Evolutionary conservation across 1,140 invertebrate genomes (phyloP).

Genomic region (Procambarus virginalis): DNA sequence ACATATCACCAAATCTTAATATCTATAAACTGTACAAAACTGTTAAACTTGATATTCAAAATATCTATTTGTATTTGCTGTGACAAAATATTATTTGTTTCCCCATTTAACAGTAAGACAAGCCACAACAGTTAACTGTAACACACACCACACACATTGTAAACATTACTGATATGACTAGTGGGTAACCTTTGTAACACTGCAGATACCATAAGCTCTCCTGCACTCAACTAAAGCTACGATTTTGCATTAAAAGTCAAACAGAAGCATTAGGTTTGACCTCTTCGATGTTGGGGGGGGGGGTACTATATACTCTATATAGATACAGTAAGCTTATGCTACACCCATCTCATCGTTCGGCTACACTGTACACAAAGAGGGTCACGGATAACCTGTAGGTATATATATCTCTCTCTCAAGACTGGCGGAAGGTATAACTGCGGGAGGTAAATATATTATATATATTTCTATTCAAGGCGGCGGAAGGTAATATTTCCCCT

Average conservation of each 20-base stretch:
- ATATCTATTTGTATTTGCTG: conserved; percentile 67
- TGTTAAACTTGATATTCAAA: conserved; percentile 53
- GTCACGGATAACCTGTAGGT: too few species aligned
- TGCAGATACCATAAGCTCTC: neutral
- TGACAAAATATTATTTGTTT: conserved; percentile 56
- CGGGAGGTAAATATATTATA: too few species aligned
- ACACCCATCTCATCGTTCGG: too few species aligned
- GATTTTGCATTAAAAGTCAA: neutral
- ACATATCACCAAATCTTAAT: neutral
- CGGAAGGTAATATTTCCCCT: too few species aligned
- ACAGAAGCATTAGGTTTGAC: neutral
- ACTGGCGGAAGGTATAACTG: too few species aligned
- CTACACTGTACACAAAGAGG: too few species aligned
- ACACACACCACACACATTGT: neutral
- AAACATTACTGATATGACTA: neutral
- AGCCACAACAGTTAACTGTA: neutral
- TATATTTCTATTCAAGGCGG: too few species aligned
- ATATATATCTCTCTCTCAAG: too few species aligned
- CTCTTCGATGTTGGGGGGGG: conserved; percentile 12
- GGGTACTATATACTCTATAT: neutral
- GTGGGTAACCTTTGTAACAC: too few species aligned
- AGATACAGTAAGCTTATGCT: too few species aligned
- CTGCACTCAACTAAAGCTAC: neutral
- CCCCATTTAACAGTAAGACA: conserved; percentile 15
- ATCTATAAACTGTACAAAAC: conserved; percentile 58